Evolutionary conservation across 2,797 vertebrate species (phyloP), one percentile per base, ranked within the genome.

Genomic region (Pipistrellus pipistrellus): DNA sequence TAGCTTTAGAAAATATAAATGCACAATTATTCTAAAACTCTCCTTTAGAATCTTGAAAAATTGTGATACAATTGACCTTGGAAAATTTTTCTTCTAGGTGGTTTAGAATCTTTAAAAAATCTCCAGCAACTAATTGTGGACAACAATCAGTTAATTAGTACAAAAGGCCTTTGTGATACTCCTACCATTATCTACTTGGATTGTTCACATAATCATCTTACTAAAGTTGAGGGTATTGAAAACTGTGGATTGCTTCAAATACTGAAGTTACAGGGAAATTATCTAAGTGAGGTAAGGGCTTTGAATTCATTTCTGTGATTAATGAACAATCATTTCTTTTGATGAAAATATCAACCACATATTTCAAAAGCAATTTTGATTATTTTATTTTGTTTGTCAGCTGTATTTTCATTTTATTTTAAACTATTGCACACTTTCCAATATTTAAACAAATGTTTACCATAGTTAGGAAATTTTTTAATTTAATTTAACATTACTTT

Each of bases 141-240:
- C 97, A 99, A 99, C 95, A 99, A 99, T 98, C 99, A 99, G 66
- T 98, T 99, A 96, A 99, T 99, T 97, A 99, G 98, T 96, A 99
- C 98, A 14, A 98, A 97, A 98, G 99, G 99, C 23, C 98, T 99
- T 95, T 98, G 96, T 95, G 98, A 99, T 77, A 95, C 97, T 0
- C 98, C 97, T 89, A 98, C 98, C 9, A 98, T 99, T 3, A 97
- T 99, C 77, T 97, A 99, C 96, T 97, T 99, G 92, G 99, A 99
- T 98, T 99, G 99, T 95, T 99, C 99, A 17, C 98, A 99, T 98
- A 99, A 99, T 98, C 98, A 99, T 97, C 98, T 99, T 93, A 98
- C 97, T 35, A 94, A 97, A 1, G 92, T 99, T 93, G 99, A 99
- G 94, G 99, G 98, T 81, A 98, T 99, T 97, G 99, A 99, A 97